Conservation (phyloP, 2,888 invertebrate genomes). For the Philaethria dido region DNA sequence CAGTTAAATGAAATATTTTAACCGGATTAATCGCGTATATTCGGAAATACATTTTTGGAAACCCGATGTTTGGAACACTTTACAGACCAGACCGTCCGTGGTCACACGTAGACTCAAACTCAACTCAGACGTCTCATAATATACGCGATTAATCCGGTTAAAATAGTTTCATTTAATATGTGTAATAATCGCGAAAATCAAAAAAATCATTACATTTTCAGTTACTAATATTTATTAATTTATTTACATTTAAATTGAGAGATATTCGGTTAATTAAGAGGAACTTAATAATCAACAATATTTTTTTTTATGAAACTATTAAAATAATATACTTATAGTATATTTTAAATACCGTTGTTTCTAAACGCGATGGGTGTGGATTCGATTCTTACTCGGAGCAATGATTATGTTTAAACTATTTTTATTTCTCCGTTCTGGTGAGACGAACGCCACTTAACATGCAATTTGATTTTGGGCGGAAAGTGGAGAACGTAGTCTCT, state of each 20-base stretch:
- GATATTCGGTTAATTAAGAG: neutral
- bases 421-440: neutral
- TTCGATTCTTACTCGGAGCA: neutral
- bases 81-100: too few relatives aligned
- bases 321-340: neutral
- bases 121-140: too few relatives aligned
- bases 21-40: neutral
- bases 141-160: too few relatives aligned
- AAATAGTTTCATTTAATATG: too few relatives aligned
- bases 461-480: neutral
- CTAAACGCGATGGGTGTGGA: neutral
- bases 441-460: neutral
- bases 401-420: neutral
- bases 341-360: neutral
- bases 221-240: too few relatives aligned
- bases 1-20: neutral
- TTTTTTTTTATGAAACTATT: neutral
- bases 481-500: neutral
- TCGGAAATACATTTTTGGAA: too few relatives aligned
- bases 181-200: too few relatives aligned
- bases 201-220: too few relatives aligned
- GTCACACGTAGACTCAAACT: too few relatives aligned
- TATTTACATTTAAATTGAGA: too few relatives aligned
- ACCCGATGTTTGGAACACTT: too few relatives aligned
- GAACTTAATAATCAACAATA: neutral